A percentile compares a stretch with the other conserved stretches of the same genome.
phyloP scores from a whole-genome alignment of 2,888 invertebrate genomes.

The Noctua janthe region DNA sequence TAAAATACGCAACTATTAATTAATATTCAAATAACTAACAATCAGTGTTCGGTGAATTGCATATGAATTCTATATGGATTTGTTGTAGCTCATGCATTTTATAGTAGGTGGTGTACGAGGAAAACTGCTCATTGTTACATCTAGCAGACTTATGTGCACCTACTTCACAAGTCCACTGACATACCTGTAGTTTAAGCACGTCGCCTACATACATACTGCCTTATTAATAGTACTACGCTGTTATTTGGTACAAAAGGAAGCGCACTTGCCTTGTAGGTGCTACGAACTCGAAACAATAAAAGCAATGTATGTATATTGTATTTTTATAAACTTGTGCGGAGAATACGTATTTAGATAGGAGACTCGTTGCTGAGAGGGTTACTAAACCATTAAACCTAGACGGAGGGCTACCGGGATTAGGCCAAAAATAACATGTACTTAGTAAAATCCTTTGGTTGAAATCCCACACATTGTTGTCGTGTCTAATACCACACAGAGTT shows the following conservation, averaged over 20 bases:
- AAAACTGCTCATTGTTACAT: slow-evolving; percentile 80
- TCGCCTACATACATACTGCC: slow-evolving; percentile 60
- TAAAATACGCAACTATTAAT: slow-evolving; percentile 73
- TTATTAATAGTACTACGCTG: slow-evolving; percentile 59
- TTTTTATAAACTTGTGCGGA: slow-evolving; percentile 22
- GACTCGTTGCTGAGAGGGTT: slow-evolving; percentile 27
- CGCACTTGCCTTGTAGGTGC: slow-evolving; percentile 48
- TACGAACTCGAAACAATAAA: slow-evolving; percentile 51
- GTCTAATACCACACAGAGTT: background rate
- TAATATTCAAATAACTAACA: slow-evolving; percentile 83
- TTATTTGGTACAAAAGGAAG: slow-evolving; percentile 64
- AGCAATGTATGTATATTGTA: slow-evolving; percentile 23
- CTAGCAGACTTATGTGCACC: slow-evolving; percentile 54
- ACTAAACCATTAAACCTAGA: slow-evolving; percentile 30
- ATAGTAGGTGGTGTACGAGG: slow-evolving; percentile 75
- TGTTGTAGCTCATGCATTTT: slow-evolving; percentile 82
- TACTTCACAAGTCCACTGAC: slow-evolving; percentile 61
- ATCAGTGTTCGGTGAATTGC: slow-evolving; percentile 82
- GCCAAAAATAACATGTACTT: slow-evolving; percentile 35
- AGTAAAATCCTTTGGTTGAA: slow-evolving; percentile 17
- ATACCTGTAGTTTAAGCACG: slow-evolving; percentile 55
- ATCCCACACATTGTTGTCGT: background rate
- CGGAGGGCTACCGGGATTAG: slow-evolving; percentile 8
- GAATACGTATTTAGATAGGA: slow-evolving; percentile 21
- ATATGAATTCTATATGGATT: slow-evolving; percentile 83